phyloP scores from a whole-genome alignment of 2,888 invertebrate species.

The Dioctria linearis region DNA sequence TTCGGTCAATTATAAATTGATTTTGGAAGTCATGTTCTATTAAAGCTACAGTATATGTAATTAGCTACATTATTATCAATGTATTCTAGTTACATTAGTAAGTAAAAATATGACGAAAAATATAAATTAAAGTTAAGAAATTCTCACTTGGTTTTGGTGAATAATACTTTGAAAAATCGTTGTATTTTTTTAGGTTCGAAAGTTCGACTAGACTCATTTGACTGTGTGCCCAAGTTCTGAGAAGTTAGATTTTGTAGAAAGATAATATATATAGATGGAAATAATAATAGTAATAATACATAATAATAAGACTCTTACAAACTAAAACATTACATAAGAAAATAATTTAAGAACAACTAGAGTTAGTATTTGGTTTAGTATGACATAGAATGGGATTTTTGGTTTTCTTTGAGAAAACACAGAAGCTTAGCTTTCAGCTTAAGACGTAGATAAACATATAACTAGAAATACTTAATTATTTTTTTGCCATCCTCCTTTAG shows the following conservation, averaged over 20 bases:
- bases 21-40: no score
- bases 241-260: constrained; percentile 36
- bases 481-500: constrained; percentile 10
- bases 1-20: no score
- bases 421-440: constrained; percentile 36
- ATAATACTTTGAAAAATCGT: constrained; percentile 42
- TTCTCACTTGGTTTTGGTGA: neutral
- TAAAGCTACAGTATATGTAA: no score
- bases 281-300: neutral
- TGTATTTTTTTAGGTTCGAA: constrained; percentile 20
- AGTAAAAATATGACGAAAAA: no score
- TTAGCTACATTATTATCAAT: no score
- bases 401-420: constrained; percentile 38
- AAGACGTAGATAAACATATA: constrained; percentile 48
- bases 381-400: constrained; percentile 38
- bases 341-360: constrained; percentile 49
- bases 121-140: constrained; percentile 1
- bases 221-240: neutral
- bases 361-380: constrained; percentile 52
- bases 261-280: constrained; percentile 17
- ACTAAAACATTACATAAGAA: constrained; percentile 7
- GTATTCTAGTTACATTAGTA: no score
- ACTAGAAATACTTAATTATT: constrained; percentile 49
- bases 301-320: constrained; percentile 6
- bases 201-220: constrained; percentile 33